Evolutionary conservation across 2,797 vertebrate genomes (phyloP).

Genomic region (Characodon lateralis): DNA sequence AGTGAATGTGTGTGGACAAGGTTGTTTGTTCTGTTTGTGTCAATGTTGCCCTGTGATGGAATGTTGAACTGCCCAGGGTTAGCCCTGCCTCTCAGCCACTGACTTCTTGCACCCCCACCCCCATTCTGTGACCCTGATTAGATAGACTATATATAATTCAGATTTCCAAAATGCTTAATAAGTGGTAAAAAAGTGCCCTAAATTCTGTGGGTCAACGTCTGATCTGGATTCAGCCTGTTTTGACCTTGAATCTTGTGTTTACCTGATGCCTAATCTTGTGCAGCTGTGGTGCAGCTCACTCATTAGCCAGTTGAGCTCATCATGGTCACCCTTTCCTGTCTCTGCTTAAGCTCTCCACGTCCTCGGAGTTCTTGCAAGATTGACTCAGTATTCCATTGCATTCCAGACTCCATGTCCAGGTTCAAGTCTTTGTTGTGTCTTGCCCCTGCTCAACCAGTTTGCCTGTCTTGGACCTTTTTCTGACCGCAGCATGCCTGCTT

Average conservation of each 20-base stretch:
- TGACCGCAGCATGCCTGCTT: neutral
- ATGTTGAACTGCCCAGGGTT: neutral
- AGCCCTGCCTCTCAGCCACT: too few relatives aligned
- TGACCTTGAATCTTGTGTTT: neutral
- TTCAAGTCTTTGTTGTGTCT: neutral
- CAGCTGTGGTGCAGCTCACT: neutral
- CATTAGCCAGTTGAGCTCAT: neutral
- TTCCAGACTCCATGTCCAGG: neutral
- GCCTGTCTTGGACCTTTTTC: neutral
- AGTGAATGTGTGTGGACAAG: neutral
- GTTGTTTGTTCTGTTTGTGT: neutral
- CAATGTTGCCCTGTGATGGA: neutral
- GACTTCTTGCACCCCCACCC: too few relatives aligned
- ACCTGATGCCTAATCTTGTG: neutral
- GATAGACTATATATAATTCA: neutral
- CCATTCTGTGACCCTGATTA: too few relatives aligned
- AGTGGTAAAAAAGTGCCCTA: neutral
- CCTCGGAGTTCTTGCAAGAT: neutral
- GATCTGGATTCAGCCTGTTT: neutral
- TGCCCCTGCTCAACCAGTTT: neutral
- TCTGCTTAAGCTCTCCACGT: neutral
- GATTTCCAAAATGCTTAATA: neutral
- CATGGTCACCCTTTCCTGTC: neutral
- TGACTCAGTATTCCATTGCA: neutral
- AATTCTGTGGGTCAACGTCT: neutral